phyloP scores from a whole-genome alignment of 2,888 invertebrate genomes.

The Phytoseiulus persimilis region DNA sequence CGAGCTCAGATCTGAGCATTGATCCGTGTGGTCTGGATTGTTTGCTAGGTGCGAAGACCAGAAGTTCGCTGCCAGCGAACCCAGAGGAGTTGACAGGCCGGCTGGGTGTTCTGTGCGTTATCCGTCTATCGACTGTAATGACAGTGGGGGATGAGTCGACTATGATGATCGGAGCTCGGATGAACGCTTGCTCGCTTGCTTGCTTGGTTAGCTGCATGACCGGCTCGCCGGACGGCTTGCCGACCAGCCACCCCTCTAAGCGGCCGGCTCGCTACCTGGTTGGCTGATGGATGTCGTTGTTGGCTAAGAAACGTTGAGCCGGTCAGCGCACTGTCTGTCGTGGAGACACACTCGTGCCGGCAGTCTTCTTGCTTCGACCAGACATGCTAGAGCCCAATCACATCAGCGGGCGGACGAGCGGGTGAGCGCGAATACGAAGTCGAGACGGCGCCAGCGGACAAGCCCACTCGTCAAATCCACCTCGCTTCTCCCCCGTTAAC shows the following conservation, averaged over 20 bases:
- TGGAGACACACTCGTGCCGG: not conserved
- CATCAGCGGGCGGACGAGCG: not conserved
- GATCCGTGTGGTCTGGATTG: not conserved
- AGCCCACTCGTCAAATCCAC: not conserved
- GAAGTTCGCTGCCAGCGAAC: not conserved
- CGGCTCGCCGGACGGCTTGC: not conserved
- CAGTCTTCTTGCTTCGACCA: not conserved
- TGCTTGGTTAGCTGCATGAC: not conserved
- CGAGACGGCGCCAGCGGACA: not conserved
- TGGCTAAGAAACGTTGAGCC: not conserved
- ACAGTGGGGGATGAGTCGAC: not conserved
- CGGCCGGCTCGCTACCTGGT: not conserved
- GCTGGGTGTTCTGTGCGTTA: not conserved
- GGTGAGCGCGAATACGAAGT: not conserved
- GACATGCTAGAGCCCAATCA: not conserved
- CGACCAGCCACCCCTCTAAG: not conserved
- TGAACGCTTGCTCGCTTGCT: not conserved
- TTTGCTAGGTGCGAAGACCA: not conserved
- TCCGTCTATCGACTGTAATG: not conserved
- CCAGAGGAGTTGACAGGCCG: not conserved
- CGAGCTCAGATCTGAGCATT: not conserved
- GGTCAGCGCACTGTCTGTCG: conserved; percentile 5
- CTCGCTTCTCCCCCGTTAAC: not conserved
- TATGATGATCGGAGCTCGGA: not conserved
- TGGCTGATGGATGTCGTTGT: not conserved